A percentile compares a stretch with the other conserved stretches of the same genome.
phyloP scores from a whole-genome alignment of 2,797 vertebrate species.

The Zalophus californianus region DNA sequence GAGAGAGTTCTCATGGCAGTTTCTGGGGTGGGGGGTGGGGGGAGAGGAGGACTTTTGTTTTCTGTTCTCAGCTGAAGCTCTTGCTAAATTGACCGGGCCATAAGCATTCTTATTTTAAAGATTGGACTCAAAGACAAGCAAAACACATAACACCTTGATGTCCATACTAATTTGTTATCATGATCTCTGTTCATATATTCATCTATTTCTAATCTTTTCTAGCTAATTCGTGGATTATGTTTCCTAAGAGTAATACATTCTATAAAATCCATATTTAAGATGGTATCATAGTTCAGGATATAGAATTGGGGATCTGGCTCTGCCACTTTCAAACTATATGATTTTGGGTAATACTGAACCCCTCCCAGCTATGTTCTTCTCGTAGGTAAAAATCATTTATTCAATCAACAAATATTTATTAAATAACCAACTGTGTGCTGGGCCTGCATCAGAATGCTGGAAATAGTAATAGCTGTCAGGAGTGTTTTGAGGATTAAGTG shows the following conservation, averaged over 20 bases:
- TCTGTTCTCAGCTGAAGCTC: neutral
- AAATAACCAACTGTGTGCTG: neutral
- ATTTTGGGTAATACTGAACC: neutral
- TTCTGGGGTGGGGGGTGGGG: neutral
- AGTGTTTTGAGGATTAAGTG: neutral
- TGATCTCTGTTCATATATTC: neutral
- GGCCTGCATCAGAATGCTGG: neutral
- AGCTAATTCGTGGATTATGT: neutral
- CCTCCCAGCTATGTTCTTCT: neutral
- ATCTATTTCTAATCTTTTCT: conserved; percentile 28
- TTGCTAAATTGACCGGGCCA: neutral
- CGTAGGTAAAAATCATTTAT: neutral
- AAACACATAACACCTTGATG: neutral
- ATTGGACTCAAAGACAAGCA: neutral
- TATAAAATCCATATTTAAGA: neutral
- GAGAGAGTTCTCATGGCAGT: neutral
- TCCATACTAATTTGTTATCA: neutral
- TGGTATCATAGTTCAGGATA: neutral
- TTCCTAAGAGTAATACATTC: neutral
- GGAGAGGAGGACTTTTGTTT: neutral
- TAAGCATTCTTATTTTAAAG: neutral
- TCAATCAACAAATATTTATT: conserved; percentile 5
- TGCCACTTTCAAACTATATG: neutral
- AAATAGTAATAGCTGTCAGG: neutral
- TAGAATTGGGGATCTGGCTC: neutral